Conservation (phyloP, 2,797 vertebrate species). For the Alcedo atthis region DNA sequence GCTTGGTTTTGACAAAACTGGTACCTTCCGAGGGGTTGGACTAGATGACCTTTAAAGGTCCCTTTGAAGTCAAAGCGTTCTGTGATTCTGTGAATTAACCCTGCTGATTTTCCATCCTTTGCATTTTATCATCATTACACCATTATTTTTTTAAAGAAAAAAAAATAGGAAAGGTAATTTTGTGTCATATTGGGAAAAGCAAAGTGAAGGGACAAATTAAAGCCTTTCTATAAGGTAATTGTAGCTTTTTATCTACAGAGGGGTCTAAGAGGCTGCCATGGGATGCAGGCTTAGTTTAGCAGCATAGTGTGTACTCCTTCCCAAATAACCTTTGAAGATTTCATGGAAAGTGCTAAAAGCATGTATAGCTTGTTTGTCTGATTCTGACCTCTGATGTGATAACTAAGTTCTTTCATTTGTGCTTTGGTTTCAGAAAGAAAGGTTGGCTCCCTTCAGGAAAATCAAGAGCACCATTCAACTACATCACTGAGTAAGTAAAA, state of each 20-base stretch:
- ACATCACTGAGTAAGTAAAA: conserved; percentile 9
- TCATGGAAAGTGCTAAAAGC: neutral
- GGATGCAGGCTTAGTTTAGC: neutral
- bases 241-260: neutral
- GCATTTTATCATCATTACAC: neutral
- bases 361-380: neutral
- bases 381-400: neutral
- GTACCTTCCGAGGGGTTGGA: neutral
- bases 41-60: neutral
- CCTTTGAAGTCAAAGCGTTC: neutral
- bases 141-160: neutral
- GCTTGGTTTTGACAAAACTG: no score
- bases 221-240: neutral
- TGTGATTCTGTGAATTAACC: neutral
- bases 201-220: neutral
- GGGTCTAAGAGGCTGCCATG: accelerated
- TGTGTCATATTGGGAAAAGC: neutral
- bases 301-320: neutral
- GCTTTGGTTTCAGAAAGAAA: conserved; percentile 42
- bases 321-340: neutral
- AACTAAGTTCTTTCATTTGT: neutral
- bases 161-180: neutral
- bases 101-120: neutral
- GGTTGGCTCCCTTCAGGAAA: conserved; percentile 18
- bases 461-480: neutral